Base-by-base conservation (phyloP, 2,113 vertebrate genomes). In the Typhlomys cinereus region DNA sequence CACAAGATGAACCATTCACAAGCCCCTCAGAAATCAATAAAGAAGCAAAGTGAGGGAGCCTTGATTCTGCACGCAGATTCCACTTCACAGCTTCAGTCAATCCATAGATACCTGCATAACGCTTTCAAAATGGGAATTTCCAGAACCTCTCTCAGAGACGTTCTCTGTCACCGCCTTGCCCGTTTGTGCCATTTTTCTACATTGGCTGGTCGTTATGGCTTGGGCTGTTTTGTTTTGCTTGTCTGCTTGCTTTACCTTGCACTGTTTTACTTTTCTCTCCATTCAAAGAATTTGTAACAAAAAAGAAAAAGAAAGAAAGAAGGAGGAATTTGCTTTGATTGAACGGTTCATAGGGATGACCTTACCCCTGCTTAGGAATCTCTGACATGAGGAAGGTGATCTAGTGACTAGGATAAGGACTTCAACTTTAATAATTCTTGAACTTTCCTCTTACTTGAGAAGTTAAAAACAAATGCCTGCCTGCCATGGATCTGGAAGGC, bases 391-490 rank as follows among this genome's bases (percentile, higher is more conserved):
- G 81, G 76, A 96, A 91, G 57, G 88, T 88, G 74, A 80, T 93
- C 82, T 94, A 84, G 46, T 31, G 18, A 74, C 50, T 66, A 29
- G 39, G 73, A 87, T 54, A 52, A 92, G 34, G 71, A 66, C 88
- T 80, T 85, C 74, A 88, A 73, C 59, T 76, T 83, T 74, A 93
- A 88, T 88, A 82, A 85, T 95, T 95, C 94, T 89, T 95, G 89
- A 95, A 75, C 0, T 0, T 44, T 64, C 88, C 88, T 96, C n/a
- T 96, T 98, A 93, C 92, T 82, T 95, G 88, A 97, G 81, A 84
- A 95, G 95, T 97, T 96, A 96, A 98, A 98, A 98, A 93, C 95
- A 97, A 97, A 97, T 17, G 10, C 59, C 29, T 89, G 54, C 29
- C 92, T 96, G 71, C 73, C 4, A n/a, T 95, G 91, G 95, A 95